Conservation (phyloP, 2,797 vertebrate species). For the Pelobates cultripes region DNA sequence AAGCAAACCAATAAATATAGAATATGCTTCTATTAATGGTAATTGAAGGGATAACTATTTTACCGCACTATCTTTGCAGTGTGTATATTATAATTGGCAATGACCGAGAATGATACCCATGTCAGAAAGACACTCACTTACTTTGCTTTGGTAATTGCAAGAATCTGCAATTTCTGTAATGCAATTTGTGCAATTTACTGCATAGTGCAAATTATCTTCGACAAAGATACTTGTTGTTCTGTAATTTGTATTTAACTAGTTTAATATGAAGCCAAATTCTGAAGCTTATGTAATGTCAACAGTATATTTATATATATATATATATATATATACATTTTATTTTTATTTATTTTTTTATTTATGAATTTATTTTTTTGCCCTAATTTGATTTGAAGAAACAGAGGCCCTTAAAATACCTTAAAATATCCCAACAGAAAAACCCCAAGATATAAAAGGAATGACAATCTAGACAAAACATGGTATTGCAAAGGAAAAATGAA, state of each 20-base stretch:
- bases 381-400: neutral
- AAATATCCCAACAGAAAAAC: neutral
- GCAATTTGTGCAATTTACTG: neutral
- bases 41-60: neutral
- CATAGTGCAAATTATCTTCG: neutral
- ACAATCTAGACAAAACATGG: constrained; percentile 42
- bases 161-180: constrained; percentile 2
- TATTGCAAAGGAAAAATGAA: constrained; percentile 32
- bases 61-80: neutral
- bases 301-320: neutral
- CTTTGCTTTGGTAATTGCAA: constrained; percentile 1
- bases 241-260: neutral
- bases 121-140: neutral
- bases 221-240: neutral
- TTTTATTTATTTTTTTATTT: no score
- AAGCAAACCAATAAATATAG: neutral
- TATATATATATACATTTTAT: no score
- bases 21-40: neutral
- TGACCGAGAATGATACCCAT: neutral
- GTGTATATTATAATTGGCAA: neutral
- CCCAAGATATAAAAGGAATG: neutral
- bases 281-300: neutral
- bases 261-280: constrained; percentile 5
- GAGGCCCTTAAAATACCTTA: constrained; percentile 23
- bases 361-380: no score